Percentiles rank a stretch among this genome's conserved stretches.
Conservation (phyloP, 1,140 invertebrate species). For the Nasonia giraulti region DNA sequence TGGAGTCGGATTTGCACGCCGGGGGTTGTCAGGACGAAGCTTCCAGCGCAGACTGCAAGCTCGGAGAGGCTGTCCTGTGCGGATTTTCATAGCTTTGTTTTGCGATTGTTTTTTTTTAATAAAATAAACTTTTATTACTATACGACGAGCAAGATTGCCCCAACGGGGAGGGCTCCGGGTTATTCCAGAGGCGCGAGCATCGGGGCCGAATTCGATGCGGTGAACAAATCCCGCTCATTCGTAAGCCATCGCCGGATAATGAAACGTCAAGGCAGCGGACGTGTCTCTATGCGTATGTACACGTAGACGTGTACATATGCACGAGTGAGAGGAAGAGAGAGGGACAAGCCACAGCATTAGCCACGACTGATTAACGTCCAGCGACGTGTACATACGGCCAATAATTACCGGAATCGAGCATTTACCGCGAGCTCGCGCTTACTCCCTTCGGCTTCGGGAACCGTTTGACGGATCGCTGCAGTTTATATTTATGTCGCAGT, state of each 20-base stretch:
- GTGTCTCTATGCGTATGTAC: not conserved
- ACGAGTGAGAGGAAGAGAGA: not conserved
- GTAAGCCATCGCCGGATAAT: slow-evolving; percentile 50
- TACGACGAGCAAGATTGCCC: no score
- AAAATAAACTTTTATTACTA: no score
- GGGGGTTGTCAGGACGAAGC: not conserved
- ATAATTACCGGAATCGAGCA: slow-evolving; percentile 48
- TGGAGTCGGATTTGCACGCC: not conserved
- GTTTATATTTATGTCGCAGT: slow-evolving; percentile 53
- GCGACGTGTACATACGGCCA: slow-evolving; percentile 48
- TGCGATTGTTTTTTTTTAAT: no score
- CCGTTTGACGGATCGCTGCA: slow-evolving; percentile 53
- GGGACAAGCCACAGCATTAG: slow-evolving; percentile 38
- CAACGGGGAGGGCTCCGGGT: not conserved
- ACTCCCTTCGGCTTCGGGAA: slow-evolving; percentile 20
- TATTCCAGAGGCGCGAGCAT: slow-evolving; percentile 19
- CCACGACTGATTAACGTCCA: slow-evolving; percentile 49
- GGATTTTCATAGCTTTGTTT: no score
- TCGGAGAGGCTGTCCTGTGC: no score
- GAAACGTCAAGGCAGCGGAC: slow-evolving; percentile 45
- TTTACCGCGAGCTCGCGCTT: slow-evolving; percentile 2
- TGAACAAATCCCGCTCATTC: slow-evolving; percentile 54
- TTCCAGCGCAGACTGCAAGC: not conserved
- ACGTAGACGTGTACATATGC: not conserved
- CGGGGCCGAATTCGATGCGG: slow-evolving; percentile 32